Evolutionary conservation across 1,140 invertebrate genomes (phyloP).

Genomic region (Drosophila bifasciata): DNA sequence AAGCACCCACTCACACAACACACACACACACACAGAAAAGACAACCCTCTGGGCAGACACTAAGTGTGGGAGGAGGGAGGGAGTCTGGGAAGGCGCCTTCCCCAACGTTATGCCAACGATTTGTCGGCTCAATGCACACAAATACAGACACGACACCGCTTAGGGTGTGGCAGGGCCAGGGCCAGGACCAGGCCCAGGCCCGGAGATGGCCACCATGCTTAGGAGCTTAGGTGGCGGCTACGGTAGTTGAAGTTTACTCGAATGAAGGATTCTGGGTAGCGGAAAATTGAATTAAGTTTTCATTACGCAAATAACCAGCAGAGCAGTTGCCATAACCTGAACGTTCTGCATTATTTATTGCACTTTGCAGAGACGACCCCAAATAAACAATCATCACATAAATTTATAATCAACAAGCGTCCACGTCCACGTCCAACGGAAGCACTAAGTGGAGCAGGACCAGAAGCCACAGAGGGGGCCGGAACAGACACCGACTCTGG

Average conservation of each 20-base stretch:
- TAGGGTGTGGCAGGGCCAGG: too few relatives aligned
- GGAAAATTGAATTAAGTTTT: constrained; percentile 61
- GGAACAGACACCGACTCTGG: not conserved
- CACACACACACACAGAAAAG: not conserved
- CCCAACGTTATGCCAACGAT: constrained; percentile 39
- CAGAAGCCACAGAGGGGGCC: not conserved
- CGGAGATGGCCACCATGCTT: constrained; percentile 41
- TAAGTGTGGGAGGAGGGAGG: not conserved
- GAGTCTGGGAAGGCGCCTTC: constrained; percentile 10
- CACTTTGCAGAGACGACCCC: constrained; percentile 58
- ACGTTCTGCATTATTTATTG: constrained; percentile 69
- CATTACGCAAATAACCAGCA: constrained; percentile 55
- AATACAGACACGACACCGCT: constrained; percentile 16
- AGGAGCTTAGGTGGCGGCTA: constrained; percentile 15
- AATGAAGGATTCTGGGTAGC: not conserved
- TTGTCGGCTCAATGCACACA: constrained; percentile 56
- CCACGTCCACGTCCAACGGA: not conserved
- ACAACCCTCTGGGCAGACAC: not conserved
- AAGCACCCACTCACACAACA: constrained; percentile 3
- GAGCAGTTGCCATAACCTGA: constrained; percentile 28
- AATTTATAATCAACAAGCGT: constrained; percentile 55
- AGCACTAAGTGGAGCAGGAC: not conserved
- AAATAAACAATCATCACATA: constrained; percentile 64
- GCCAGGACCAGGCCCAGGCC: too few relatives aligned
- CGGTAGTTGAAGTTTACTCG: too few relatives aligned